Base-by-base conservation (phyloP, 64 coral and sea anemone species). In the Catalaphyllia jardinei region DNA sequence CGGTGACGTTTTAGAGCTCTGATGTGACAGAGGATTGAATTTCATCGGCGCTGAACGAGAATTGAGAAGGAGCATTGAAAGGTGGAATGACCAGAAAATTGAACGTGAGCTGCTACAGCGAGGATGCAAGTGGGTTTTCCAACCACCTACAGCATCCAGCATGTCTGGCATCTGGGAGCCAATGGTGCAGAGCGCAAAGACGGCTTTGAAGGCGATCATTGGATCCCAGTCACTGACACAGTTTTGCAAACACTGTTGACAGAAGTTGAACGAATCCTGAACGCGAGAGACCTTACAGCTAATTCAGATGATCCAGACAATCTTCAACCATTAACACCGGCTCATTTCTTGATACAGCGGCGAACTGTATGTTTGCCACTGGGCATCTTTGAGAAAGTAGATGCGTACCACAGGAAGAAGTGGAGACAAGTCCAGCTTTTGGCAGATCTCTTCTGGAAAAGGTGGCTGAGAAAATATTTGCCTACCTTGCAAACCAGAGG, bases 131-230 rank as follows among this genome's bases (percentile, higher is more conserved):
- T 91, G 79, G 79, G 24, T 73, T 14, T 91, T 84, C 55, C 89
- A 84, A 72, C 79, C 89, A 14, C 79, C 89, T 46, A 62, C 89
- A 33, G 89, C 71, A 6, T 91, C 89, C 14, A 91, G 79, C 22
- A 91, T 91, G 89, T 85, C 79, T 49, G 88, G 88, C 3, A 59
- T 80, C 6, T 88, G 91, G 86, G 91, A 93, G 59, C 22, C 77
- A 52, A 76, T 86, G 27, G 82, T 93, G n/a, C 76, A 69, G 4
- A 93, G 81, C 50, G 74, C 82, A 14, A 92, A 92, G 27, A 79
- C 31, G 49, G 82, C 69, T 7, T 10, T 87, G 29, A 92, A 92
- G 49, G 35, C 90, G 46, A 92, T 71, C 24, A 35, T 92, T 78
- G 61, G 90, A 20, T 35, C 9, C 18, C 82, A 10, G 69, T 87